phyloP scores from a whole-genome alignment of 2,113 vertebrate species.

The Corythornis madagascariensis region DNA sequence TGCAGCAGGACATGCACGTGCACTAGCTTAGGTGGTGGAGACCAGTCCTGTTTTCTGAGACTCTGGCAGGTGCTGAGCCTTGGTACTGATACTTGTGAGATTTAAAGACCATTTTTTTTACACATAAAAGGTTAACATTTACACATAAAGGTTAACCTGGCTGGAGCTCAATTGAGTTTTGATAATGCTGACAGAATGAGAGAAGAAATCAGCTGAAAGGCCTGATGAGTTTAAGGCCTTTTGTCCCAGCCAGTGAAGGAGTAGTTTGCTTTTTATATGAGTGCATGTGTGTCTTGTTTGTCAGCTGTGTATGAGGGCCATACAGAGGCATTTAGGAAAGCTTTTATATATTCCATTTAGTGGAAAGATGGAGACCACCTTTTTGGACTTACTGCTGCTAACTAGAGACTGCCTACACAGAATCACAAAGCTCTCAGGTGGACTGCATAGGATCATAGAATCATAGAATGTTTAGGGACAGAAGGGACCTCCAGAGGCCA shows the following conservation, averaged over 20 bases:
- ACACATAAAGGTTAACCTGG: neutral
- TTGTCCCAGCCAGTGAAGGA: neutral
- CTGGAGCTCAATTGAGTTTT: neutral
- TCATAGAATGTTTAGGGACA: too few relatives aligned
- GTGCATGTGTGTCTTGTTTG: neutral
- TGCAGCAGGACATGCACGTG: neutral
- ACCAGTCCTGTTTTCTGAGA: neutral
- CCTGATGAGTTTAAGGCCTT: neutral
- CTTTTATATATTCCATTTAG: neutral
- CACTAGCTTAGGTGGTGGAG: neutral
- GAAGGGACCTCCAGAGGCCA: too few relatives aligned
- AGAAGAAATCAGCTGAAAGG: neutral
- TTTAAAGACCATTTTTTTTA: neutral
- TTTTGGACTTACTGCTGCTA: neutral
- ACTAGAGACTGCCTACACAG: neutral
- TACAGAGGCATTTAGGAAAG: neutral
- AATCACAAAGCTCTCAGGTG: neutral
- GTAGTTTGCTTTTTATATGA: neutral
- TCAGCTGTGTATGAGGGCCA: neutral
- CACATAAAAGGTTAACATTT: too few relatives aligned
- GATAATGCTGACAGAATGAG: neutral
- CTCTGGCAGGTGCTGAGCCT: neutral
- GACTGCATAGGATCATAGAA: neutral
- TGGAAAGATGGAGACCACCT: neutral
- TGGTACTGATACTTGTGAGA: neutral